A percentile compares a stretch with the other conserved stretches of the same genome.
Evolutionary conservation across 2,113 vertebrate species (phyloP).

Genomic region (Poeciliopsis turrubarensis): DNA sequence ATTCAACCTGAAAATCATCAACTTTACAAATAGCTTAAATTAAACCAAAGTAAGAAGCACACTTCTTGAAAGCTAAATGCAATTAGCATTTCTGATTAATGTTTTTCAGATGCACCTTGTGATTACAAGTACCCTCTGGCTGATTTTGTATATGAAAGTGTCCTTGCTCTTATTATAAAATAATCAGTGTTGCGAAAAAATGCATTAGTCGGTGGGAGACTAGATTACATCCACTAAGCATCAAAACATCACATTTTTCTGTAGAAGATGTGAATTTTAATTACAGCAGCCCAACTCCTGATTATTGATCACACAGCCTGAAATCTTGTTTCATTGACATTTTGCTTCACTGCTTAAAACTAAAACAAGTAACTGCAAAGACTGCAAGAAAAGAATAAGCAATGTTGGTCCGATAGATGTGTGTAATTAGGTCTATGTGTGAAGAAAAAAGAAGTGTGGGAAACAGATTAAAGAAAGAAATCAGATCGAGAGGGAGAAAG

Average conservation of each 20-base stretch:
- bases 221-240: constrained; percentile 11
- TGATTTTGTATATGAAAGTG: constrained; percentile 49
- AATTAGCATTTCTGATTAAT: constrained; percentile 65
- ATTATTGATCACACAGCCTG: constrained; percentile 24
- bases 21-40: constrained; percentile 37
- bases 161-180: constrained; percentile 40
- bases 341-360: constrained; percentile 11
- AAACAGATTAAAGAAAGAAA: constrained; percentile 42
- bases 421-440: constrained; percentile 22
- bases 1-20: constrained; percentile 19
- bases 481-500: constrained; percentile 20
- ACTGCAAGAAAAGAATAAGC: constrained; percentile 6
- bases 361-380: constrained; percentile 11
- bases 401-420: not conserved
- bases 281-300: constrained; percentile 27
- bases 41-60: constrained; percentile 23
- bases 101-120: constrained; percentile 53
- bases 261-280: constrained; percentile 18
- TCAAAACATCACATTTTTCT: constrained; percentile 14
- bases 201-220: constrained; percentile 6
- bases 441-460: constrained; percentile 26
- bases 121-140: constrained; percentile 56
- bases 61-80: constrained; percentile 35
- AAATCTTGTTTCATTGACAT: constrained; percentile 6
- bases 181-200: constrained; percentile 32